Percentiles rank a stretch among this genome's conserved stretches.
These are phyloP conservation scores for Mesocentrotus franciscanus DNA, from an alignment of 53 echinoderm and acorn worm genomes.

Conservation along the genomic window DNA sequence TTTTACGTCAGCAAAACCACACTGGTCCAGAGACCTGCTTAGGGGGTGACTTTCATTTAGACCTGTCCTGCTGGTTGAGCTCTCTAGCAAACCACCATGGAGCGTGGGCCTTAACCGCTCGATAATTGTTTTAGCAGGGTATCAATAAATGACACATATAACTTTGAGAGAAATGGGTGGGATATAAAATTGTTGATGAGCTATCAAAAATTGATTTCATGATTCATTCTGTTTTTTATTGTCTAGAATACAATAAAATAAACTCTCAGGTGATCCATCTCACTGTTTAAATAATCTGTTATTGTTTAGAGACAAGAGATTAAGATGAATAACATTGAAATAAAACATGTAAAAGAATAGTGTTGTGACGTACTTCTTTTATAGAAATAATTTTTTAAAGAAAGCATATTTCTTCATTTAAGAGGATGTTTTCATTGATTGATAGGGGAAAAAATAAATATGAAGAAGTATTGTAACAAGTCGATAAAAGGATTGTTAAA, in stretches of 20 bases:
- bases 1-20: constrained; percentile 23
- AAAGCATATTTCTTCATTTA: background rate
- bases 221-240: background rate
- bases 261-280: background rate
- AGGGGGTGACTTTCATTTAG: constrained; percentile 28
- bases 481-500: no score
- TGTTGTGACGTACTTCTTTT: no score
- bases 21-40: background rate
- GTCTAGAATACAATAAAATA: background rate
- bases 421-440: background rate
- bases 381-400: no score
- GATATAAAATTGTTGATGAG: background rate
- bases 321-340: background rate
- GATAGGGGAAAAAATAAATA: background rate
- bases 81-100: background rate
- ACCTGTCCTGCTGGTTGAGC: background rate
- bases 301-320: background rate
- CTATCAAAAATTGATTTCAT: background rate
- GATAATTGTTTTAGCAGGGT: constrained; percentile 28
- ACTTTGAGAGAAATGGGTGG: background rate
- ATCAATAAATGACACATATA: background rate
- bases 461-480: background rate
- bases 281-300: background rate
- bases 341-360: background rate
- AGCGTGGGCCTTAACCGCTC: background rate